Evolutionary conservation across 2,888 invertebrate genomes (phyloP).

Genomic region (Unio pictorum): DNA sequence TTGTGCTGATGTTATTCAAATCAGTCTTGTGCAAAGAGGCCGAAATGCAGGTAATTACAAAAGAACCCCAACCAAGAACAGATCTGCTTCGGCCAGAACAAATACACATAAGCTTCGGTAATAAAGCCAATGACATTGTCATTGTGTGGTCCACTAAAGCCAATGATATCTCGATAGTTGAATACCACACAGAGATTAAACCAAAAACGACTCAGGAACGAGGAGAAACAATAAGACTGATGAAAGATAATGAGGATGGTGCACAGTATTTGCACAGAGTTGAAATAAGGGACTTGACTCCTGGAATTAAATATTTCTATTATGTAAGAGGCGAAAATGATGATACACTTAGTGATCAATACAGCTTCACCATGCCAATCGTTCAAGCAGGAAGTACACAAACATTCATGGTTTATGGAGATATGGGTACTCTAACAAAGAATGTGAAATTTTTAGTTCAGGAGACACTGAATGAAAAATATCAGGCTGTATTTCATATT

Average conservation of each 20-base stretch:
- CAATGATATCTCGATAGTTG: conserved; percentile 40
- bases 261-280: conserved; percentile 53
- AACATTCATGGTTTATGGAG: conserved; percentile 64
- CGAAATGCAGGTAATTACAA: conserved; percentile 16
- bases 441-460: conserved; percentile 51
- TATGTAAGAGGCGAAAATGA: conserved; percentile 34
- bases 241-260: conserved; percentile 44
- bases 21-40: no score
- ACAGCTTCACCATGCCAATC: conserved; percentile 59
- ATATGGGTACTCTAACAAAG: conserved; percentile 57
- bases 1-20: no score
- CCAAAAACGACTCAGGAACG: conserved; percentile 22
- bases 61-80: conserved; percentile 15
- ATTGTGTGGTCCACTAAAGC: conserved; percentile 55
- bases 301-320: conserved; percentile 52
- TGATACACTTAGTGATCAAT: conserved; percentile 50
- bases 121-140: conserved; percentile 40
- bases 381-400: conserved; percentile 49
- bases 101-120: conserved; percentile 56
- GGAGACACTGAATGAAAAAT: conserved; percentile 48
- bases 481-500: conserved; percentile 59
- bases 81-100: conserved; percentile 45
- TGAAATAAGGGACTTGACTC: conserved; percentile 36
- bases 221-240: conserved; percentile 39
- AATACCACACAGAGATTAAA: conserved; percentile 41